Base-by-base conservation (phyloP, 1,140 invertebrate genomes). In the Paracyclopina nana region DNA sequence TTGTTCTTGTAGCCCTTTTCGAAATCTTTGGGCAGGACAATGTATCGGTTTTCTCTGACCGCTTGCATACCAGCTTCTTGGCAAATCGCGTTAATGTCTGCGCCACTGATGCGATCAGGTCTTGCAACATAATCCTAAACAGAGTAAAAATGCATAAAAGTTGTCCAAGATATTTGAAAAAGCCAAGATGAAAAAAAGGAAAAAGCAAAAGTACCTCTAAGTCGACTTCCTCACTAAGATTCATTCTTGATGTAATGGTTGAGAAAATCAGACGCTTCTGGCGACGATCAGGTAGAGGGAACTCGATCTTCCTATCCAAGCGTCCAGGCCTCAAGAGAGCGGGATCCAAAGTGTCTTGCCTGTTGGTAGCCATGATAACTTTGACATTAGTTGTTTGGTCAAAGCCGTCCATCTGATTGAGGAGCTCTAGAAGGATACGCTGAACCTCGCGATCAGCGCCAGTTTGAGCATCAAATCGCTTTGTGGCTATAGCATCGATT, bases 391-490 rank as follows among this genome's bases (percentile, higher is more conserved):
- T 96, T 2, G 90, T 96, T 68, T 98, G 92, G 72, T 99, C 94
- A 68, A 99, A 99, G 46, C 95, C 95, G 70, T 99, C 95, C 94
- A 99, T 98, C 69, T 99, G 95, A 71, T 99, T 99, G 0, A 99
- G 69, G 9, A 99, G 69, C 62, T 99, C 95, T 3, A 99, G 68
- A 2, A 99, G 66, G 67, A 98, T 99, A 67, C 95, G 77, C 65
- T 99, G 95, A 0, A 99, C 95, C 68, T 99, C 94, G 58, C 95
- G 74, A 73, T 99, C 95, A 52, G 94, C 94, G 59, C 92, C 92
- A 58, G 92, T 98, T 68, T 98, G 91, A 12, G 91, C 91, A 72
- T 97, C 91, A 69, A 97, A 97, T 65, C 92, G 74, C 65, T 96
- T 96, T 0, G 91, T 97, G 22, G 91, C 92, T 61, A 97, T 98